A percentile compares a stretch with the other conserved stretches of the same genome.
Conservation (phyloP, 2,113 vertebrate genomes). For the Paradoxurus hermaphroditus region DNA sequence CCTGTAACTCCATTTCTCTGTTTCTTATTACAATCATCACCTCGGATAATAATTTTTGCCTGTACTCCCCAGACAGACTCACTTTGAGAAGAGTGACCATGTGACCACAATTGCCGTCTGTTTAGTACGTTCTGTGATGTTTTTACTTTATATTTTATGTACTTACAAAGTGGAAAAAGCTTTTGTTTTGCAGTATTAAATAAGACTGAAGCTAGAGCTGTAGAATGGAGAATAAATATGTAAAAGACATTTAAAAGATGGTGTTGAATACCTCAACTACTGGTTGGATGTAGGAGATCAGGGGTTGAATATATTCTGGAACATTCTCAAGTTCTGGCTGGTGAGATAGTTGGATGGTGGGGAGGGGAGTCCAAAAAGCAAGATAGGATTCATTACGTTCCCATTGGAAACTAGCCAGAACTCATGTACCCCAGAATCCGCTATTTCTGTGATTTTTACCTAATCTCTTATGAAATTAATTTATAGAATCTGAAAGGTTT, state of each 20-base stretch:
- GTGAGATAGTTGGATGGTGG: background rate
- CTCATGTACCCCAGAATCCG: rapidly evolving
- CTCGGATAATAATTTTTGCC: background rate
- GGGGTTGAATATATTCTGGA: background rate
- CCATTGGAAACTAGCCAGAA: background rate
- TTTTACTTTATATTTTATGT: background rate
- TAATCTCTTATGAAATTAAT: background rate
- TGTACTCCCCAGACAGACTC: background rate
- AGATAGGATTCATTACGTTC: background rate
- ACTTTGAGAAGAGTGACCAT: background rate
- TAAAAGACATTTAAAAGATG: background rate
- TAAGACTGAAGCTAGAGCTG: background rate
- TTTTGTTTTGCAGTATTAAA: background rate
- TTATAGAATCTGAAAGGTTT: background rate
- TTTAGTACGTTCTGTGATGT: background rate
- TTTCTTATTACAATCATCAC: background rate
- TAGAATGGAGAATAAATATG: background rate
- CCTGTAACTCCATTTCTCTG: background rate
- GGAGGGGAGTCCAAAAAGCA: background rate
- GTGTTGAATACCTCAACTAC: background rate
- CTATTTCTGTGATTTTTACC: background rate
- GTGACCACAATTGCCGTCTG: background rate
- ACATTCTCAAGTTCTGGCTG: background rate
- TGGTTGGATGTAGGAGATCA: background rate
- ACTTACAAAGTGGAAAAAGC: background rate